Percentiles rank a stretch among this genome's conserved stretches.
phyloP scores from a whole-genome alignment of 2,888 invertebrate genomes.

The Anagyrus pseudococci region DNA sequence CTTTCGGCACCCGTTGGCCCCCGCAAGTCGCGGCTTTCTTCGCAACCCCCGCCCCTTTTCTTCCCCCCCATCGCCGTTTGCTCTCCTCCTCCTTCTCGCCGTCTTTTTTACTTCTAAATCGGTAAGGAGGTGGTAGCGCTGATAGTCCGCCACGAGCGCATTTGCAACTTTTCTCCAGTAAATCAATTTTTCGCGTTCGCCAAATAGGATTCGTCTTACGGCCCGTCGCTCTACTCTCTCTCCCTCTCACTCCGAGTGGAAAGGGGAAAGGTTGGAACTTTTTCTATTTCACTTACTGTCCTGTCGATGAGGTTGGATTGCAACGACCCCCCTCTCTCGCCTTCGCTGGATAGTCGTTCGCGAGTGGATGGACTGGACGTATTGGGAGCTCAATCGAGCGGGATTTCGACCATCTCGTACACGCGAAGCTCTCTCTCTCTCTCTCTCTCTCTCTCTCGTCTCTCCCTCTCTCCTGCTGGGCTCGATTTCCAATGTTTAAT shows the following conservation, averaged over 20 bases:
- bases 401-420: conserved; percentile 14
- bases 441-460: neutral
- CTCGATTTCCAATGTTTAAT: conserved; percentile 3
- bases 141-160: conserved; percentile 36
- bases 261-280: neutral
- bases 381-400: conserved; percentile 29
- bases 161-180: conserved; percentile 45
- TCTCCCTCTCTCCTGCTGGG: neutral
- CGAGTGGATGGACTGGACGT: conserved; percentile 22
- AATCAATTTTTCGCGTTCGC: conserved; percentile 46
- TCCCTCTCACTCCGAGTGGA: too few species aligned
- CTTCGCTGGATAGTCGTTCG: conserved; percentile 19
- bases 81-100: neutral
- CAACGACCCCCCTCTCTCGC: too few species aligned
- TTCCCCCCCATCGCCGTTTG: neutral
- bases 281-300: conserved; percentile 6
- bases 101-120: neutral
- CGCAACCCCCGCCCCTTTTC: neutral
- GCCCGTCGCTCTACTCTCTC: too few species aligned
- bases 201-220: conserved; percentile 45
- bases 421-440: neutral
- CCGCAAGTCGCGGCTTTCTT: neutral
- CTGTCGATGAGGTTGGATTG: too few species aligned
- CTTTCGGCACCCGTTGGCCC: conserved; percentile 43
- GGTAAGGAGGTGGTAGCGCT: conserved; percentile 3